Evolutionary conservation across 30 jellyfish, hydroid and myxozoan genomes (phyloP), one percentile per base, ranked within the genome.

Genomic region (Clytia hemisphaerica): DNA sequence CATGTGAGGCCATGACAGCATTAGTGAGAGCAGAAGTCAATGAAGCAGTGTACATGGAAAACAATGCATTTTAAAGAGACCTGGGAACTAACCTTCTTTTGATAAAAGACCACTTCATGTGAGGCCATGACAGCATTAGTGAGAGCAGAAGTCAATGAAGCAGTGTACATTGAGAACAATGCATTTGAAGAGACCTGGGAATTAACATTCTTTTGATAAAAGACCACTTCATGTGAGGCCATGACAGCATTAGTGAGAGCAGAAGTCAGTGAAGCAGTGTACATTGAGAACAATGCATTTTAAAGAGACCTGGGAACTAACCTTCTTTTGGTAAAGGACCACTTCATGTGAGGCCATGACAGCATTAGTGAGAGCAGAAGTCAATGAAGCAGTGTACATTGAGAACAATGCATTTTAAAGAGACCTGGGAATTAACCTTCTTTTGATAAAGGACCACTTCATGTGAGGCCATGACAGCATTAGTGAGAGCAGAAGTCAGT

Each of bases 41-140:
- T 0, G 95, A 76, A 46, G 95, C 95, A 19, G 95, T 73, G 45
- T 84, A 84, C 95, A 84, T 84, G 60, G 95, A 76, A 67, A 76
- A 84, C 34, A 84, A 71, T 3, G 95, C n/a, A n/a, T n/a, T n/a
- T n/a, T n/a, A n/a, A n/a, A n/a, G n/a, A n/a, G n/a, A n/a, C n/a
- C n/a, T n/a, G n/a, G n/a, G n/a, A n/a, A n/a, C n/a, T n/a, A n/a
- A 84, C 95, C 87, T 73, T 76, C 50, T 76, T 76, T 9, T 88
- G 86, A 12, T 79, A 76, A 18, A 84, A 59, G 31, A 88, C 15
- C 44, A 33, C 30, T 21, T 57, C 70, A 57, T 57, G 42, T 6
- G 42, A 22, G 16, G 70, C 37, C 30, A 57, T 21, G 15, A 33
- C 12, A 21, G 70, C 70, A 2, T 37, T 21, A n/a, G 70, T 57